phyloP scores from a whole-genome alignment of 2,797 vertebrate genomes.

The Falco rusticolus region DNA sequence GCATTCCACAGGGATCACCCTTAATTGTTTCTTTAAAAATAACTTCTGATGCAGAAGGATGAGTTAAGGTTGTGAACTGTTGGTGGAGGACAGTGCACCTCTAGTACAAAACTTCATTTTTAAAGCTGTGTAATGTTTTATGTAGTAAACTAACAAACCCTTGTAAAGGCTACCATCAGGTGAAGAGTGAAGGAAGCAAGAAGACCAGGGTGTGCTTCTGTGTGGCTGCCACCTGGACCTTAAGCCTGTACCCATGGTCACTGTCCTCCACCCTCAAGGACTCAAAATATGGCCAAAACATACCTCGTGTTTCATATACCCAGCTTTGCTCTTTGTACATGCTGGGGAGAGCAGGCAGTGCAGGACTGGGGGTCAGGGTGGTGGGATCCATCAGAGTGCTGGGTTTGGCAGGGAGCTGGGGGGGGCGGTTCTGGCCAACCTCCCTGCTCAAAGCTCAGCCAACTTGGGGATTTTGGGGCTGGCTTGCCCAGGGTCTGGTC shows the following conservation, averaged over 20 bases:
- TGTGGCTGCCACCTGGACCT: background rate
- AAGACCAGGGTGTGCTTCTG: accelerated
- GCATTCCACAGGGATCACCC: accelerated
- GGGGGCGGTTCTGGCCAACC: background rate
- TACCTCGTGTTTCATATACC: accelerated
- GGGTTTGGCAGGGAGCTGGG: background rate
- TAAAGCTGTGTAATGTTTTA: accelerated
- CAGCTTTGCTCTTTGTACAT: background rate
- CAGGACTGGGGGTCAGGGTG: background rate
- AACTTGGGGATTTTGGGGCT: background rate
- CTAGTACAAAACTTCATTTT: background rate
- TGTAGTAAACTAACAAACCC: accelerated
- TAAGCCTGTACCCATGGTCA: background rate
- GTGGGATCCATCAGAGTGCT: background rate
- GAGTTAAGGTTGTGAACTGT: background rate
- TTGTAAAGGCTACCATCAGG: accelerated
- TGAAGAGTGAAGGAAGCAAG: background rate
- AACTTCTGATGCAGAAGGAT: background rate
- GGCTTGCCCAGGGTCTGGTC: background rate
- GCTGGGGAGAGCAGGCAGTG: background rate
- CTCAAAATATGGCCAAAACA: accelerated
- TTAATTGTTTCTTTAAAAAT: background rate
- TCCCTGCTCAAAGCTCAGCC: background rate
- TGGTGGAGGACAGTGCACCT: accelerated
- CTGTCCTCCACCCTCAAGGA: background rate